phyloP scores from a whole-genome alignment of 2,113 vertebrate species.

The Platanista minor region DNA sequence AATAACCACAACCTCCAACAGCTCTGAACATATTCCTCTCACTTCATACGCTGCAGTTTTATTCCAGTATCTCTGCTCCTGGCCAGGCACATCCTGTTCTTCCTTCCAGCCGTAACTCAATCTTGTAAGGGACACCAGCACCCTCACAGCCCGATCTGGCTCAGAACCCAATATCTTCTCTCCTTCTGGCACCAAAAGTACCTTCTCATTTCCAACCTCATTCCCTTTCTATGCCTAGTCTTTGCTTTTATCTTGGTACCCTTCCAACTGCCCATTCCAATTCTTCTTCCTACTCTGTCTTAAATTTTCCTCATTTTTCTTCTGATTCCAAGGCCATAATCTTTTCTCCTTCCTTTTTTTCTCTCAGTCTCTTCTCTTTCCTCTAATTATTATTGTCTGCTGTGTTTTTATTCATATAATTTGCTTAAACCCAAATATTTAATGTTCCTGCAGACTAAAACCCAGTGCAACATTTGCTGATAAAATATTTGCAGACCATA shows the following conservation, averaged over 20 bases:
- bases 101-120: conserved; percentile 44
- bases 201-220: conserved; percentile 34
- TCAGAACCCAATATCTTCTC: not conserved
- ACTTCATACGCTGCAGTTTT: not conserved
- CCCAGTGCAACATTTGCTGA: not conserved
- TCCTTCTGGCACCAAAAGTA: conserved; percentile 45
- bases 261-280: conserved; percentile 36
- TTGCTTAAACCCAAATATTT: not conserved
- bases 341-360: not conserved
- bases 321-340: not conserved
- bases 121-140: not conserved
- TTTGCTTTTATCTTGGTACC: conserved; percentile 46
- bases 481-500: not conserved
- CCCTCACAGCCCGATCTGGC: conserved; percentile 37
- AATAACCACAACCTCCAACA: conserved; percentile 56
- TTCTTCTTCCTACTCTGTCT: not conserved
- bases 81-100: conserved; percentile 47
- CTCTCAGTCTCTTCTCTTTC: not conserved
- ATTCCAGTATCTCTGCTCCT: not conserved
- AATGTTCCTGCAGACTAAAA: not conserved
- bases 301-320: not conserved
- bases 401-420: not conserved
- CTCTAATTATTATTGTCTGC: not conserved
- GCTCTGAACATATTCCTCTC: conserved; percentile 13
- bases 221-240: conserved; percentile 16